Conservation (phyloP, 1,140 invertebrate genomes). For the Caerostris extrusa region DNA sequence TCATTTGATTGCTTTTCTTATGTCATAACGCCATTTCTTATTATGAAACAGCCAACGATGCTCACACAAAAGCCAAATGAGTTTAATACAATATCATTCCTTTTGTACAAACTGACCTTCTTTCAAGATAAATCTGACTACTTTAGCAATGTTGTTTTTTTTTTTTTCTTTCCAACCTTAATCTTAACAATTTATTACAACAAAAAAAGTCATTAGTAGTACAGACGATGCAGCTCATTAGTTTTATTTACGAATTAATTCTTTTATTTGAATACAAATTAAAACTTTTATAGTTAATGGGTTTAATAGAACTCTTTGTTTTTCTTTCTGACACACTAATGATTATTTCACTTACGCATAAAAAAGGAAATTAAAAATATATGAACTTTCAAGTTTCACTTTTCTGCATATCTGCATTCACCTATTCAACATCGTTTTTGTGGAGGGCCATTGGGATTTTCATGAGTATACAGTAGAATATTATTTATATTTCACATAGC, state of each 20-base stretch:
- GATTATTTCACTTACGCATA: too few species aligned
- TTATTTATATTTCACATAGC: too few species aligned
- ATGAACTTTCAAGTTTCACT: too few species aligned
- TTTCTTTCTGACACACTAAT: too few species aligned
- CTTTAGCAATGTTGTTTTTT: constrained; percentile 4
- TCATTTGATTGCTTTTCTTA: constrained; percentile 11
- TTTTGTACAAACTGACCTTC: constrained; percentile 25
- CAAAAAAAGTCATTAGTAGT: not conserved
- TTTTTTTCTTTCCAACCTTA: not conserved
- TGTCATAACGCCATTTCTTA: constrained; percentile 15
- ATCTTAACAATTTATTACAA: constrained; percentile 2
- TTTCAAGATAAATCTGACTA: constrained; percentile 21
- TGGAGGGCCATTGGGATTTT: too few species aligned
- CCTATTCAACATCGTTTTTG: too few species aligned
- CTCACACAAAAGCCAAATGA: not conserved
- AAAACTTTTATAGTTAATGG: too few species aligned
- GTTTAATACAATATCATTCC: constrained; percentile 9
- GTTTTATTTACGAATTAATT: not conserved
- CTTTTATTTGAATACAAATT: not conserved
- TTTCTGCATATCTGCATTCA: too few species aligned
- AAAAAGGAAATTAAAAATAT: too few species aligned
- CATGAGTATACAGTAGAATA: too few species aligned
- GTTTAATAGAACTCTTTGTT: too few species aligned
- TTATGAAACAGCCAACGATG: constrained; percentile 6
- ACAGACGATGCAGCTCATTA: not conserved